Base-by-base conservation (phyloP, 2,888 invertebrate species). In the Hanleya hanleyi region DNA sequence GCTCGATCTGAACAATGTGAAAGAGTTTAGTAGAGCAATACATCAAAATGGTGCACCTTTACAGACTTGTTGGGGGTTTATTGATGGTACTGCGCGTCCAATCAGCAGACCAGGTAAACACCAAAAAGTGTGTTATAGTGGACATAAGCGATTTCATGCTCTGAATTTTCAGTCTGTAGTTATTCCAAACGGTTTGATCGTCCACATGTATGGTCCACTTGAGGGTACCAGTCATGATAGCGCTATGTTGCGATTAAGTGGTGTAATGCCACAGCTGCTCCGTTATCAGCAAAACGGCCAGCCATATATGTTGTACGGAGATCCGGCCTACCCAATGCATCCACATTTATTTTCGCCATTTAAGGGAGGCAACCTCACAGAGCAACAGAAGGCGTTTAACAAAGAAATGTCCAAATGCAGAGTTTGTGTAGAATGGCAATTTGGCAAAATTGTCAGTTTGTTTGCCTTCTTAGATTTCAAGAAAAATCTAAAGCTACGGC, bases 401-500 rank as follows among this genome's bases (percentile, higher is more conserved):
- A 62, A 67, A 57, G n/a, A 38, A 51, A 71, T 73, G 76, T 73
- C 73, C n/a, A 32, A 70, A 15, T 68, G 70, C n/a, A 32, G 73
- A 35, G 62, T 57, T 41, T 61, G 61, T 50, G 76, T 73, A 12
- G 73, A 76, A 66, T 76, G 67, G 71, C 36, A 51, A 29, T 71
- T 69, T 57, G 41, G 47, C n/a, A 73, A 67, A 70, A 49, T 69
- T 1, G 6, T 68, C 15, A 29, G 2, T 7, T n/a, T 69, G 49
- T 75, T 67, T 37, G 67, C 70, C 22, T 71, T 71, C 57, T 15
- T 67, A 1, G 68, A 70, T 37, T 73, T 57, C 47, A 69, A 65
- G 36, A 73, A 76, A 33, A 70, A 69, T 41, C 51, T 73, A 36
- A 75, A 72, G 51, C 65, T 73, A n/a, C n/a, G n/a, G n/a, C n/a